phyloP scores from a whole-genome alignment of 2,888 invertebrate genomes.

The Orgyia antiqua region DNA sequence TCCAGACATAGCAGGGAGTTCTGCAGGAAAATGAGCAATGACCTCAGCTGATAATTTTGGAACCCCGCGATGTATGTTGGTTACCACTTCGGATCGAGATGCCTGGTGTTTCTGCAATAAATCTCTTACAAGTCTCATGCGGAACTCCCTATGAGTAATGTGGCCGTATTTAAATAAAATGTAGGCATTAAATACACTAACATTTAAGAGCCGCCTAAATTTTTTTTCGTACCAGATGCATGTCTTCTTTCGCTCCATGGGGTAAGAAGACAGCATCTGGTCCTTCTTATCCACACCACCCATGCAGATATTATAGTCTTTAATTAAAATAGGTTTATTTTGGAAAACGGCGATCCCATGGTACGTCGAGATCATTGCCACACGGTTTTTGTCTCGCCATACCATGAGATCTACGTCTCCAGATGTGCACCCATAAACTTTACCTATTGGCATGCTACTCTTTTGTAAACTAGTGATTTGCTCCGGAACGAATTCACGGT shows the following conservation, averaged over 20 bases:
- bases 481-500: slow-evolving; percentile 12
- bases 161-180: slow-evolving; percentile 3
- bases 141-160: too few species aligned
- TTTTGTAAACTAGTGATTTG: slow-evolving; percentile 3
- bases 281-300: slow-evolving; percentile 22
- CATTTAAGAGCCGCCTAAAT: slow-evolving; percentile 17
- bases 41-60: too few species aligned
- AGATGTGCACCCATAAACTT: too few species aligned
- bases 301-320: slow-evolving; percentile 19
- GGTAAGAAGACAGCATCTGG: slow-evolving; percentile 23
- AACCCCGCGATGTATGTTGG: too few species aligned
- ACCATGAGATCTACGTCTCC: too few species aligned
- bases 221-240: slow-evolving; percentile 22
- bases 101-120: too few species aligned
- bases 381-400: slow-evolving; percentile 13
- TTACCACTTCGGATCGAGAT: too few species aligned
- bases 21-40: too few species aligned
- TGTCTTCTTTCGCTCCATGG: slow-evolving; percentile 19
- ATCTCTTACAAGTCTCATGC: too few species aligned
- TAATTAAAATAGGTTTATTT: slow-evolving; percentile 12
- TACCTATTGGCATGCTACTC: slow-evolving; percentile 3
- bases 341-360: slow-evolving; percentile 4
- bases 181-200: slow-evolving; percentile 14
- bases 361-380: slow-evolving; percentile 13
- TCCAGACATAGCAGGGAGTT: too few species aligned